phyloP scores from a whole-genome alignment of 2,797 vertebrate species.

The Enteromius mattozi region DNA sequence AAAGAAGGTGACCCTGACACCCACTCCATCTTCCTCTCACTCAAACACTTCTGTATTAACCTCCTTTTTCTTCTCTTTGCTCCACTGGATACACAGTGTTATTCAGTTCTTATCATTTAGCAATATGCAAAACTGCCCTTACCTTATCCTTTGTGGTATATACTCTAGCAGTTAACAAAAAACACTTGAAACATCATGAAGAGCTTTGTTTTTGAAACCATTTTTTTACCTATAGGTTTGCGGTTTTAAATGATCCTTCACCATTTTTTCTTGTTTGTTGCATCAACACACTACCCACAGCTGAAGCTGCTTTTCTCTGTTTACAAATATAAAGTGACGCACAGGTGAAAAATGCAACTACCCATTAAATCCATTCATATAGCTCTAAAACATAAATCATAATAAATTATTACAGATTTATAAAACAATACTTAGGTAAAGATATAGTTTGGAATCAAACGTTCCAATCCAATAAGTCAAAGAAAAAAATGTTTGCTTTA shows the following conservation, averaged over 20 bases:
- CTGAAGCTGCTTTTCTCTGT: background rate
- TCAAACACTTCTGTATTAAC: background rate
- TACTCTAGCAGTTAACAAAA: background rate
- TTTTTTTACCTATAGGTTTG: background rate
- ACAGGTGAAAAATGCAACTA: background rate
- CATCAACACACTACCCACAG: background rate
- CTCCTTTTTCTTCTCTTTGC: background rate
- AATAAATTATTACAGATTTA: background rate
- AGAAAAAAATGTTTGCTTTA: background rate
- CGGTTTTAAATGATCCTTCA: background rate
- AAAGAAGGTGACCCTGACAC: constrained; percentile 16
- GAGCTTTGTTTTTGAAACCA: background rate
- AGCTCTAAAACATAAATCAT: background rate
- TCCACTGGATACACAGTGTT: background rate
- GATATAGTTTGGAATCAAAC: background rate
- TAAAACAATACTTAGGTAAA: background rate
- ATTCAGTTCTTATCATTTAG: background rate
- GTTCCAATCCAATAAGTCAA: background rate
- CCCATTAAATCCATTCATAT: background rate
- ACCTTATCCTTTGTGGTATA: background rate
- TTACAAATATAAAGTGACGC: background rate
- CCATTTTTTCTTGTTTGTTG: background rate
- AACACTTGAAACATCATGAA: background rate
- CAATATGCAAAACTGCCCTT: background rate
- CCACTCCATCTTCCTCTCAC: constrained; percentile 5